phyloP scores from a whole-genome alignment of 1,140 invertebrate species.

The Helicorthomorpha holstii region DNA sequence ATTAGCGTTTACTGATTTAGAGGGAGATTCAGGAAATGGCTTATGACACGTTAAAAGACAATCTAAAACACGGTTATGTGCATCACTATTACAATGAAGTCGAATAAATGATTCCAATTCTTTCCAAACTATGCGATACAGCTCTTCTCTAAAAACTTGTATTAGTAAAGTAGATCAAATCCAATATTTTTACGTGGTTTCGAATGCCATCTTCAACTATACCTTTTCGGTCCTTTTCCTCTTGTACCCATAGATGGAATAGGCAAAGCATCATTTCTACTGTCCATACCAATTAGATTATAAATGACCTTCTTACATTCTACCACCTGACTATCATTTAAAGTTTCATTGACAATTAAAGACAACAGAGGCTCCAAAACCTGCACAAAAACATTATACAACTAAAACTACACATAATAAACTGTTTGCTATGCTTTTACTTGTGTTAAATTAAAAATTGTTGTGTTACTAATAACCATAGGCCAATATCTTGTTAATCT shows the following conservation, averaged over 20 bases:
- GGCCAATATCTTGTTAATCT: conserved; percentile 82
- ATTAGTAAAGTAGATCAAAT: conserved; percentile 24
- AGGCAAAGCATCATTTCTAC: conserved; percentile 61
- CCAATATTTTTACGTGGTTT: conserved; percentile 33
- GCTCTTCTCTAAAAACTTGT: conserved; percentile 46
- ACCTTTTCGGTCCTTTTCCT: conserved; percentile 28
- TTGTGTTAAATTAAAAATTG: conserved; percentile 71
- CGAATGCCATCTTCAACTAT: conserved; percentile 16
- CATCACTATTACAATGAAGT: conserved; percentile 46
- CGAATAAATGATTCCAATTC: conserved; percentile 72
- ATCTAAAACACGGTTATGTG: conserved; percentile 59
- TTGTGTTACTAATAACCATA: conserved; percentile 70
- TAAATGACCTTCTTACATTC: conserved; percentile 78
- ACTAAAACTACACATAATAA: neutral
- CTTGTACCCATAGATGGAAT: conserved; percentile 37
- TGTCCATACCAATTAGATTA: conserved; percentile 60
- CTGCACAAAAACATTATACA: no score
- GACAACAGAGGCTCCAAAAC: conserved; percentile 60
- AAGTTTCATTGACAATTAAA: conserved; percentile 60
- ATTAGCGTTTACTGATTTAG: conserved; percentile 27
- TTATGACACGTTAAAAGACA: conserved; percentile 63
- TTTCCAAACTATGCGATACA: conserved; percentile 73
- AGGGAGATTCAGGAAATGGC: conserved; percentile 13
- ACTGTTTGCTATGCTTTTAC: conserved; percentile 25
- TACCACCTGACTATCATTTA: conserved; percentile 67